Evolutionary conservation across 2,888 invertebrate genomes (phyloP), one percentile per base, ranked within the genome.

Genomic region (Muscina levida): DNA sequence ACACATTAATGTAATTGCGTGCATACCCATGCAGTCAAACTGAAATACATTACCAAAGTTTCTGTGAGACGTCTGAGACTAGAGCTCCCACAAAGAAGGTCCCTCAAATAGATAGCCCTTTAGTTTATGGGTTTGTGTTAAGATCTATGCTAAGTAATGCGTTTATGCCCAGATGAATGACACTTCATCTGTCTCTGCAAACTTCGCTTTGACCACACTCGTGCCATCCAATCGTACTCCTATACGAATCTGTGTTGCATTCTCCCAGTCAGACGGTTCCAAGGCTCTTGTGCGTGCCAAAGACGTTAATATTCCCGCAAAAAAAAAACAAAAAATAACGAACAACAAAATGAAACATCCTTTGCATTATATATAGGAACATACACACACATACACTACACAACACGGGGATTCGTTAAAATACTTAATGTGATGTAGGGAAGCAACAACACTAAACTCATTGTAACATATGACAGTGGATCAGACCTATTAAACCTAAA

Each of bases 141-240:
- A 79, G 79, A 79, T 80, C 83, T 82, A 83, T 83, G 84, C 85
- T 88, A 87, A 88, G 88, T 87, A 88, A 88, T 88, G 89, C 88
- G 86, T 88, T 88, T 88, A 87, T 88, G 86, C 85, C 84, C 87
- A 88, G 88, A 88, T 88, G 89, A 88, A 88, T 88, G 88, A 88
- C 89, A 88, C 88, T 88, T 88, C 88, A 87, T 88, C 85, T 87
- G 86, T 85, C 85, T 85, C 84, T 78, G 77, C 5, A 59, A 72
- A 73, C 76, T 82, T 72, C 75, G 81, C 84, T 82, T 83, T 82
- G 84, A 76, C 82, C 17, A 24, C 24, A 22, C 82, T 57, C 73
- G 37, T 78, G 59, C 62, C 15, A 37, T 48, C 13, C 26, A 24
- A 67, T 24, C 48, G 11, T 31, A 26, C 72, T 79, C 51, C 37